Base-by-base conservation (phyloP, 1,140 invertebrate genomes). In the Caenorhabditis tropicalis region DNA sequence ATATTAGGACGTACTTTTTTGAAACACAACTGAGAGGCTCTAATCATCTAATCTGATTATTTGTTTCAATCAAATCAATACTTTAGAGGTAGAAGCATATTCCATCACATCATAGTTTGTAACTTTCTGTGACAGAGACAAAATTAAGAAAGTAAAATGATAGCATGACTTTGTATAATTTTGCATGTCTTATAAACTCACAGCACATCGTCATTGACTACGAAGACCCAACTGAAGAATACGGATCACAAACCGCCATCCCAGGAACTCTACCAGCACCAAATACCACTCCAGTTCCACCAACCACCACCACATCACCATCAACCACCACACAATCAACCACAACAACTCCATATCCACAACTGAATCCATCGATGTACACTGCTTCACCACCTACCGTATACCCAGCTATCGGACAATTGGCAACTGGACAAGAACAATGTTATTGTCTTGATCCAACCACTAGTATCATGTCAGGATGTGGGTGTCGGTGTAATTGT, bases 401-500 rank as follows among this genome's bases (percentile, higher is more conserved):
- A 81, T 84, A 84, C 65, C 74, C 70, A 21, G 58, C 83, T 21
- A 65, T 84, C 39, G 83, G 83, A 43, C 39, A 65, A 15, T 31
- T 84, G 58, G 65, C 70, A 27, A 48, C 83, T 16, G 46, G 58
- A 39, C 51, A 79, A 58, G 70, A 79, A 31, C 21, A 29, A 29
- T 84, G 83, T 39, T 79, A 74, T 31, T 84, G 83, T 48, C 48
- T 84, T 53, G 70, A 84, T 27, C 83, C 83, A 27, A 24, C 48
- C 31, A 84, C 83, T 24, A 49, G 33, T 10, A 46, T 84, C 48
- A 48, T 74, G 51, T 65, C 83, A 2, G 48, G 65, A 24, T 85
- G 84, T 48, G 84, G 84, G 24, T 85, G 84, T 36, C n/a, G 33
- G 39, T 85, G 84, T 56, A 70, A 85, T 46, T 85, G 84, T 60